Base-by-base conservation (phyloP, 1,140 invertebrate genomes). In the Penaeus japonicus region DNA sequence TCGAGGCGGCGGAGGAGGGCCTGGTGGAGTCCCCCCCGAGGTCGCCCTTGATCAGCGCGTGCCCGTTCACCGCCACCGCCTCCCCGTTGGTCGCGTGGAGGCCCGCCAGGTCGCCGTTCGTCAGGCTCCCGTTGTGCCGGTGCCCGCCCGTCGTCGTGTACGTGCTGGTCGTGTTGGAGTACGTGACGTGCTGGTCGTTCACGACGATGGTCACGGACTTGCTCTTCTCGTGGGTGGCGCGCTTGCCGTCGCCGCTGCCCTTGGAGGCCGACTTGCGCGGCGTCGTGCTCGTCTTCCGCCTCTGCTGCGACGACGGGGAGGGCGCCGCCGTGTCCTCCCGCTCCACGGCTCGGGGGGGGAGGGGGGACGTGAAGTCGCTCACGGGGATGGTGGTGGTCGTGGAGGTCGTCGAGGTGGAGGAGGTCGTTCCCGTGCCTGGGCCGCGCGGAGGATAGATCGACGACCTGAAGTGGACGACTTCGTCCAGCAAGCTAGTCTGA, bases 181-280 rank as follows among this genome's bases (percentile, higher is more conserved):
- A 75, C 24, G 53, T 88, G 30, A 88, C 86, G 27, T 88, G 86
- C 32, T 88, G 86, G 70, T 88, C 86, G 54, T 88, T 88, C 22
- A 88, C 86, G 24, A 88, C 86, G 53, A 88, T 88, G 5, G 86
- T 88, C 30, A 88, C 86, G 47, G 86, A 88, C n/a, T 88, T 88
- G 70, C 73, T 88, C 86, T 88, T 88, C 79, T 88, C 86, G 65
- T 88, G 86, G 57, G 47, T 59, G 86, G 35, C 59, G 7, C 79
- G 77, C 75, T 80, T 83, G 79, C 30, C 54, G n/a, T 83, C 79
- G 54, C 32, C 35, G 35, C 22, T 70, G 20, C 27, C 20, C n/a
- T 75, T 82, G 53, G 30, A 47, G 27, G 22, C 53, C 47, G 47
- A n/a, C n/a, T 59, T 75, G 7, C 55, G 39, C 1, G 39, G 17